A percentile compares a stretch with the other conserved stretches of the same genome.
Conservation (phyloP, 1,140 invertebrate genomes). For the Drosophila miranda region DNA sequence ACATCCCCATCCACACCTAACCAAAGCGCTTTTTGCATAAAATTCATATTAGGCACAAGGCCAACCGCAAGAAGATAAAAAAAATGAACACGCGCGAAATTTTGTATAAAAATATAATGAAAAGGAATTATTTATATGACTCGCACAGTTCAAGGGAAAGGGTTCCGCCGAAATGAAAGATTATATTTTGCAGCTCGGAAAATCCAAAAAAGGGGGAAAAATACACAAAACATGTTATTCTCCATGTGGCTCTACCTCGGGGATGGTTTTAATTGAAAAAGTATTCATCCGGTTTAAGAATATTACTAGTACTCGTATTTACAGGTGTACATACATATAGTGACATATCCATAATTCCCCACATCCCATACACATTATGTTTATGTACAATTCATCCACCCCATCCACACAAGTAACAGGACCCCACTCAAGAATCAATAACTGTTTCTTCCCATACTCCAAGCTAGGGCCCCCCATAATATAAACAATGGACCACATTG, state of each 20-base stretch:
- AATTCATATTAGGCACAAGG: constrained; percentile 78
- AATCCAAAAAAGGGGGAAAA: constrained; percentile 23
- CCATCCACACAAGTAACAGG: no score
- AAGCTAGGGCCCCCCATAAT: no score
- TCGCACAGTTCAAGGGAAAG: constrained; percentile 10
- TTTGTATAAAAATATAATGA: constrained; percentile 63
- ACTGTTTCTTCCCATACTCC: no score
- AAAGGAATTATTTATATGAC: constrained; percentile 76
- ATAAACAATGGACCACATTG: no score
- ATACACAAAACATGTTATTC: constrained; percentile 18
- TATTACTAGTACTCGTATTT: background rate
- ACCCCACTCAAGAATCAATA: no score
- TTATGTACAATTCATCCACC: no score
- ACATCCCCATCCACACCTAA: constrained; percentile 2
- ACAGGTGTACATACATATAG: no score
- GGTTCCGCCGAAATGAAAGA: constrained; percentile 47
- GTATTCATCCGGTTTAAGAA: constrained; percentile 26
- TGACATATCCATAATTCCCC: no score
- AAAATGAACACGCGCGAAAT: constrained; percentile 56
- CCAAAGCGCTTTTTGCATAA: constrained; percentile 61
- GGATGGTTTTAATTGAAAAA: constrained; percentile 57
- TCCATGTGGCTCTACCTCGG: background rate
- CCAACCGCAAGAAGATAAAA: constrained; percentile 52
- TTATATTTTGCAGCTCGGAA: constrained; percentile 41
- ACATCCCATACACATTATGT: no score